Conservation (phyloP, 2,888 invertebrate species). For the Conops quadrifasciatus region DNA sequence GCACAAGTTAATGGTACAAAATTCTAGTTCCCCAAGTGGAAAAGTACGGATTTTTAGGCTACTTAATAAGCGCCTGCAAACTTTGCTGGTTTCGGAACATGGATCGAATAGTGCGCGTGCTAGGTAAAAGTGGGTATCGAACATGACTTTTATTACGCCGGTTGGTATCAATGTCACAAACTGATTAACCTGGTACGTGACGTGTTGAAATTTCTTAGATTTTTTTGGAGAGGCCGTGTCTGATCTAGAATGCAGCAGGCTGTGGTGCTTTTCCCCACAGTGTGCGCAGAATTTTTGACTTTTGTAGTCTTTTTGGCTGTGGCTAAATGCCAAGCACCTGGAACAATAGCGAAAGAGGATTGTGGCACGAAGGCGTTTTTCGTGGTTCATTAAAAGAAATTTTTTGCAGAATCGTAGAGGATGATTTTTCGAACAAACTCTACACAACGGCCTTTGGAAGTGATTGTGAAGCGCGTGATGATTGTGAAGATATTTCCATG, state of each 20-base stretch:
- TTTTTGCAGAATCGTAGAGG: neutral
- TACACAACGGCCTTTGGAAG: neutral
- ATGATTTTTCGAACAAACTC: neutral
- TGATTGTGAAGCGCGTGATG: no score
- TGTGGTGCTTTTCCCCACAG: neutral
- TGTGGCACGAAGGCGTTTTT: neutral
- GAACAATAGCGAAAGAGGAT: neutral
- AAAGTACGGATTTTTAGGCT: neutral
- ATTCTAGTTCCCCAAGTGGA: neutral
- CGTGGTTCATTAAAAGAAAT: neutral
- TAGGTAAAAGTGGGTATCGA: neutral
- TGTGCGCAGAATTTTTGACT: neutral
- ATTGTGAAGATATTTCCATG: no score
- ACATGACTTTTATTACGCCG: neutral
- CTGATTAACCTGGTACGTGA: neutral
- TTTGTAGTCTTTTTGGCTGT: neutral
- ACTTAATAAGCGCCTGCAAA: neutral
- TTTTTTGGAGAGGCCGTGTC: neutral
- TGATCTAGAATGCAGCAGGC: neutral
- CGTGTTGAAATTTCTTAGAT: neutral
- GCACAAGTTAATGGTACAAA: neutral
- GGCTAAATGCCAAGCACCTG: neutral
- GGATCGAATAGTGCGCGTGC: neutral
- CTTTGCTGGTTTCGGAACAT: neutral
- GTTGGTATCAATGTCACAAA: neutral